Base-by-base conservation (phyloP, 2,797 vertebrate species). In the Naso thynnoides region DNA sequence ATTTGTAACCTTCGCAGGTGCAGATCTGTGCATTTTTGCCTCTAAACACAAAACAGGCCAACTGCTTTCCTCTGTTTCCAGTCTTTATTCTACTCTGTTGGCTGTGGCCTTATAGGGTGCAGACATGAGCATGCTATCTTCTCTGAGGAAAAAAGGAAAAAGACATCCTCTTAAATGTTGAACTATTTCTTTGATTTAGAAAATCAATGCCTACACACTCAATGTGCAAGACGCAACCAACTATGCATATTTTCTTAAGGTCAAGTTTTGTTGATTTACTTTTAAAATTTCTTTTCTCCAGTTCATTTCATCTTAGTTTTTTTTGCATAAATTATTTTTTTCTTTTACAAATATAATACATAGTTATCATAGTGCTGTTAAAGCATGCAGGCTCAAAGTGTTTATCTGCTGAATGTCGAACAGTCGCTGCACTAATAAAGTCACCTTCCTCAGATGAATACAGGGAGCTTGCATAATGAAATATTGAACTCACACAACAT, bases 401-500 rank as follows among this genome's bases (percentile, higher is more conserved):
- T 24, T 26, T 6, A 60, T 59, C 41, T 65, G 21, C 45, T 29
- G 11, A 33, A 47, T 15, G 21, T 60, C 23, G 57, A 18, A 8
- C 26, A 42, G 33, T 44, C 5, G 21, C 63, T n/a, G 13, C 24
- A 44, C 42, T 71, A 64, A 57, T 74, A 63, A 73, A 79, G 78
- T 66, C 69, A 53, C 80, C 70, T 81, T 71, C 80, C 72, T 80
- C 65, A 66, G 72, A 60, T 49, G 27, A 49, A 88, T 82, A 55
- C 57, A 69, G 73, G 53, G 39, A 73, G 72, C 44, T 70, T 69
- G 33, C 48, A 54, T 44, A 15, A 63, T 73, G 36, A 79, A 83
- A 85, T 78, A 78, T 81, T 62, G 58, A 78, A 72, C 45, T 49
- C 38, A 49, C 39, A 38, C 49, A 52, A 38, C 23, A 24, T 57